Evolutionary conservation across 2,797 vertebrate genomes (phyloP).

Genomic region (Tokudaia tokunoshimensis): DNA sequence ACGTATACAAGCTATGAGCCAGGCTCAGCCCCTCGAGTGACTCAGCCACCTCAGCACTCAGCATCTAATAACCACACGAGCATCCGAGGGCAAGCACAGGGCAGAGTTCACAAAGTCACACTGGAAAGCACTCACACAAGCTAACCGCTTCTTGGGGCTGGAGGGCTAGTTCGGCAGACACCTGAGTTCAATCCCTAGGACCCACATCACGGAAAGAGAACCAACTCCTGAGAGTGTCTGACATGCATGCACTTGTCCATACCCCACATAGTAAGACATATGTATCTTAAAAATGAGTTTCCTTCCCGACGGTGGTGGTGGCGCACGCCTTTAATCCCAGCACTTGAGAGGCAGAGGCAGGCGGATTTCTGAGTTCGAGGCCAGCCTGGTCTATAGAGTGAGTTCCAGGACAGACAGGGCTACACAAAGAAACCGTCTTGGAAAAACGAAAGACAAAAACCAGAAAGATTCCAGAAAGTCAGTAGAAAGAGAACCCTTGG

Average conservation of each 20-base stretch:
- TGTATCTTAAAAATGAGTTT: background rate
- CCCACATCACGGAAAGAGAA: background rate
- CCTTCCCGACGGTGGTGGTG: background rate
- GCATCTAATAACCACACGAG: background rate
- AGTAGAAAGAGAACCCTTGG: conserved; percentile 24
- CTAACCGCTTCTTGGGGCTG: background rate
- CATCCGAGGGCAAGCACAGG: too few species aligned
- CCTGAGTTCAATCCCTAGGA: background rate
- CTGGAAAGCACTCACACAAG: background rate
- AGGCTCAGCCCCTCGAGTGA: background rate
- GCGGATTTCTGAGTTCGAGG: background rate
- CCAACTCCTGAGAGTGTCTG: background rate
- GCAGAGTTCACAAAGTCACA: background rate
- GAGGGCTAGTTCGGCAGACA: background rate
- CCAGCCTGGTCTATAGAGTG: background rate
- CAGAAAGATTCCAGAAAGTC: background rate
- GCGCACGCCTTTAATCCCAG: background rate
- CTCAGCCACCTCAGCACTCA: background rate
- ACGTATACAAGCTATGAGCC: background rate
- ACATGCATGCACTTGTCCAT: background rate
- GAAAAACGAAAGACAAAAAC: background rate
- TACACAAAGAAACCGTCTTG: background rate
- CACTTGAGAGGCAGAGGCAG: background rate
- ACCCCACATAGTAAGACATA: background rate
- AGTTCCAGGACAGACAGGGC: background rate